phyloP scores from a whole-genome alignment of 2,888 invertebrate species.

The Melipona beecheii region DNA sequence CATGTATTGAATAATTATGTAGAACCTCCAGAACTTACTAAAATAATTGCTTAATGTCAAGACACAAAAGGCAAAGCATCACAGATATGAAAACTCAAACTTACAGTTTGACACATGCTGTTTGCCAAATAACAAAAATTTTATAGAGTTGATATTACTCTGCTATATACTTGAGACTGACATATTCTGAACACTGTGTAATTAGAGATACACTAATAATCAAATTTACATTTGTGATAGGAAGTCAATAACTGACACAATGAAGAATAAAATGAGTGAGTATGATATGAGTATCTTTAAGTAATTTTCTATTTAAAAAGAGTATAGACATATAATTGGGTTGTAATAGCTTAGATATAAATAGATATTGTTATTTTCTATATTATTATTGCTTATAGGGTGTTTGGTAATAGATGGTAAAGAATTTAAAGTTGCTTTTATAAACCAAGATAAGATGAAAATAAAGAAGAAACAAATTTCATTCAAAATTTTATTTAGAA shows the following conservation, averaged over 20 bases:
- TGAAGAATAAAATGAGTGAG: conserved; percentile 43
- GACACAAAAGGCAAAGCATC: conserved; percentile 33
- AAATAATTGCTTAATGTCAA: conserved; percentile 80
- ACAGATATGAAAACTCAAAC: conserved; percentile 46
- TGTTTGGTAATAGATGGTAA: not conserved
- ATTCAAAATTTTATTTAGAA: too few species aligned
- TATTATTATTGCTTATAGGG: too few species aligned
- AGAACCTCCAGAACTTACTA: conserved; percentile 82
- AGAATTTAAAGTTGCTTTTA: not conserved
- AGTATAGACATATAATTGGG: conserved; percentile 27
- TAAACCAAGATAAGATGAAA: not conserved
- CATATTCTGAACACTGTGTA: conserved; percentile 74
- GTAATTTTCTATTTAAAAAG: conserved; percentile 24
- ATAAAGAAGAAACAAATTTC: not conserved
- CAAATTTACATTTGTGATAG: conserved; percentile 68
- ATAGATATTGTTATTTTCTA: conserved; percentile 27
- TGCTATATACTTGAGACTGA: conserved; percentile 81
- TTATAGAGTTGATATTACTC: conserved; percentile 71
- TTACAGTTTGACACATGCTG: conserved; percentile 76
- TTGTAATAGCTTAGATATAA: conserved; percentile 46
- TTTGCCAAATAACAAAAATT: conserved; percentile 79
- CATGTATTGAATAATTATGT: conserved; percentile 89
- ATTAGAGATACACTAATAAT: conserved; percentile 62
- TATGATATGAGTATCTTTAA: conserved; percentile 62
- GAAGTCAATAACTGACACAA: conserved; percentile 54